A percentile compares a stretch with the other conserved stretches of the same genome.
Evolutionary conservation across 1,140 invertebrate species (phyloP).

Genomic region (Temnothorax curvispinosus): DNA sequence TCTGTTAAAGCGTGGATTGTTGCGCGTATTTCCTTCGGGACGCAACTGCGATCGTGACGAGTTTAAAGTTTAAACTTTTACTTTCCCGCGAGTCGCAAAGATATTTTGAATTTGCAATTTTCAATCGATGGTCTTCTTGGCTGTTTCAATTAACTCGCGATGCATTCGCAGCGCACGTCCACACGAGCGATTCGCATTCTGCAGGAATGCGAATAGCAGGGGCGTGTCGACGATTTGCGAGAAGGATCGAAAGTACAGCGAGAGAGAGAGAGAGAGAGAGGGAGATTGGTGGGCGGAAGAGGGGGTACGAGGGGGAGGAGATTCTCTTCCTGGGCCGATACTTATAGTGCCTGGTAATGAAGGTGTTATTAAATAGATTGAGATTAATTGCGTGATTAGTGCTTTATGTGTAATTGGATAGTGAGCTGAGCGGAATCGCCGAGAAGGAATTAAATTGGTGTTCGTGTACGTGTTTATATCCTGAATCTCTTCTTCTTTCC

Average conservation of each 20-base stretch:
- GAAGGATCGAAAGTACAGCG: constrained; percentile 67
- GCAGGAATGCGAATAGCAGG: constrained; percentile 79
- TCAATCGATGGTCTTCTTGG: constrained; percentile 55
- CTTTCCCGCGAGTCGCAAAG: background rate
- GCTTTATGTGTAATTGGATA: constrained; percentile 81
- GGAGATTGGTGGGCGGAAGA: constrained; percentile 19
- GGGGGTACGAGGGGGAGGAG: constrained; percentile 45
- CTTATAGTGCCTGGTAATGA: constrained; percentile 79
- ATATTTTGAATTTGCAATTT: constrained; percentile 60
- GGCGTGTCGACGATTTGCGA: constrained; percentile 79
- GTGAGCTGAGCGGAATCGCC: constrained; percentile 70
- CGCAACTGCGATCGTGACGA: background rate
- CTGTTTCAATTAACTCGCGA: constrained; percentile 79
- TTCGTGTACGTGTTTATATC: constrained; percentile 75
- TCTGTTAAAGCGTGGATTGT: constrained; percentile 36
- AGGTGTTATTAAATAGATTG: constrained; percentile 85
- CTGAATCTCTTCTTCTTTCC: constrained; percentile 44
- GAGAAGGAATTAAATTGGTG: constrained; percentile 73
- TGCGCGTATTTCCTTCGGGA: background rate
- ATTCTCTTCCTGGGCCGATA: constrained; percentile 73
- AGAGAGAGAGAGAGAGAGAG: constrained; percentile 54
- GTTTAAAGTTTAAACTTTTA: background rate
- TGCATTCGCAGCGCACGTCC: constrained; percentile 66
- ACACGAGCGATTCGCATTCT: constrained; percentile 70
- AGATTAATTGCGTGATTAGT: constrained; percentile 84